These are phyloP conservation scores for Hydriomena furcata DNA, from an alignment of 2,888 invertebrate genomes.

Conservation along the genomic window DNA sequence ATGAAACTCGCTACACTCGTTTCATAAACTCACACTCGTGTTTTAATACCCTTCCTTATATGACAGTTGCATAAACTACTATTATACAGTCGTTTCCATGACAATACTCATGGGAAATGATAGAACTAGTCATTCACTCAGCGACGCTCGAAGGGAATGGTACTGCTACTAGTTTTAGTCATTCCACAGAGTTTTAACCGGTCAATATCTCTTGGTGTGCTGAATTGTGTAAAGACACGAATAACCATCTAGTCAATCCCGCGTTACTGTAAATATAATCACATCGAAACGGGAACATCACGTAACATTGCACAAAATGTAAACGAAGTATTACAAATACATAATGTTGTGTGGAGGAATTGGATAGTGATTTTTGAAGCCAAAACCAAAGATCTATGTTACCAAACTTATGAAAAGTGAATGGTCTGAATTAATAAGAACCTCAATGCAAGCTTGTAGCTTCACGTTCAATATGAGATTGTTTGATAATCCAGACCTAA, in stretches of 20 bases:
- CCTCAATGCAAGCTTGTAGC: too few relatives aligned
- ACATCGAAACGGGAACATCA: slow-evolving; percentile 40
- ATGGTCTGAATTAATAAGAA: too few relatives aligned
- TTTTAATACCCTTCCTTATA: too few relatives aligned
- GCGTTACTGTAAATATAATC: slow-evolving; percentile 56
- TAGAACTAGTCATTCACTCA: background rate
- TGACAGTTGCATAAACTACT: too few relatives aligned
- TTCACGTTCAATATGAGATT: too few relatives aligned
- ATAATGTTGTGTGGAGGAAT: slow-evolving; percentile 43
- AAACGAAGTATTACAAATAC: slow-evolving; percentile 72
- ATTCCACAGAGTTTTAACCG: slow-evolving; percentile 12
- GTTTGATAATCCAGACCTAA: too few relatives aligned
- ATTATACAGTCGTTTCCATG: too few relatives aligned
- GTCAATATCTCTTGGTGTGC: slow-evolving; percentile 42
- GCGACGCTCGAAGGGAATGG: background rate
- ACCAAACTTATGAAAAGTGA: background rate
- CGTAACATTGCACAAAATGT: slow-evolving; percentile 66
- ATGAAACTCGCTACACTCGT: too few relatives aligned
- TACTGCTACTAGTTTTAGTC: slow-evolving; percentile 1
- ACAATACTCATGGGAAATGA: too few relatives aligned
- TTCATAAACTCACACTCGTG: too few relatives aligned
- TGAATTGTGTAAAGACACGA: slow-evolving; percentile 32
- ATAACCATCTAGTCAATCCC: slow-evolving; percentile 68
- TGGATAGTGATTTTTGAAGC: background rate
- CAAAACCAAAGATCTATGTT: background rate